Evolutionary conservation across 2,113 vertebrate genomes (phyloP).

Genomic region (Hylia prasina): DNA sequence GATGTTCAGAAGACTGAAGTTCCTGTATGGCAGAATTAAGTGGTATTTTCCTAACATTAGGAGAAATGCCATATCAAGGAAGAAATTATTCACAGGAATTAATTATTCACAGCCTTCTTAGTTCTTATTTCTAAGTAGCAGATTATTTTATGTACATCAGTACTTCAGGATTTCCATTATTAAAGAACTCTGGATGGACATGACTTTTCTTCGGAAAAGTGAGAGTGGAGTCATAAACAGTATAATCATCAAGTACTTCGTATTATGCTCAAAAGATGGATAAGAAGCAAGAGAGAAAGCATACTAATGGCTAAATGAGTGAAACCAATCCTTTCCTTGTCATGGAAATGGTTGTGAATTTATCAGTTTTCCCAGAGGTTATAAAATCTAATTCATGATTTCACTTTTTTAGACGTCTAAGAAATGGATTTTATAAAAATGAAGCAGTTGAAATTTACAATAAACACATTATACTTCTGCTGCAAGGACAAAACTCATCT

Average conservation of each 20-base stretch:
- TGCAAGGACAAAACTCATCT: neutral
- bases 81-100: neutral
- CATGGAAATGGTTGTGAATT: neutral
- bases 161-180: neutral
- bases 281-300: neutral
- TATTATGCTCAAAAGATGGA: neutral
- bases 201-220: neutral
- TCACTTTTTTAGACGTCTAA: neutral
- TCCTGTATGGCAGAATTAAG: neutral
- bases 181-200: neutral
- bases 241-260: neutral
- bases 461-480: neutral
- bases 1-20: neutral
- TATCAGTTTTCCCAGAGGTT: neutral
- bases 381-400: neutral
- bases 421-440: neutral
- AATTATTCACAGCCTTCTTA: neutral
- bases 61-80: neutral
- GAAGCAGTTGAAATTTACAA: neutral
- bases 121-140: neutral
- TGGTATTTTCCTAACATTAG: neutral
- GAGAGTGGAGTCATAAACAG: neutral
- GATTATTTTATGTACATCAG: neutral
- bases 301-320: neutral
- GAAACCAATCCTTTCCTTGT: neutral